Conservation (phyloP, 2,113 vertebrate species). For the Edolisoma coerulescens region DNA sequence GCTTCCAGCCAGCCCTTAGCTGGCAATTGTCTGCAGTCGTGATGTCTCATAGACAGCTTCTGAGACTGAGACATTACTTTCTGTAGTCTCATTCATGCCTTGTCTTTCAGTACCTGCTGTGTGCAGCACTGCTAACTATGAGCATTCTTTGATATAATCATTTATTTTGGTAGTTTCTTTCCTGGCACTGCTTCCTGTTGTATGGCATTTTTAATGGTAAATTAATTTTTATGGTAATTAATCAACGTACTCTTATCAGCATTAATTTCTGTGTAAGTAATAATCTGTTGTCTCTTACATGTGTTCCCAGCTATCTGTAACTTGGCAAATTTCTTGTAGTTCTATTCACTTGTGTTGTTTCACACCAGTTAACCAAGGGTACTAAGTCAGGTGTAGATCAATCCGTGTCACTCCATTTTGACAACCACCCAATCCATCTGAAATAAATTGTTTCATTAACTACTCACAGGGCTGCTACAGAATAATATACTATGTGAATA, state of each 20-base stretch:
- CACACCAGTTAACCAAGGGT: slow-evolving; percentile 34
- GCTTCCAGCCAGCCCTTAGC: not conserved
- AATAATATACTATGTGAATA: not conserved
- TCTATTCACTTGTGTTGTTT: slow-evolving; percentile 36
- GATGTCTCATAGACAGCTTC: not conserved
- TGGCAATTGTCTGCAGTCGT: not conserved
- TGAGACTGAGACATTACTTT: not conserved
- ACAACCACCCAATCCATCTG: not conserved
- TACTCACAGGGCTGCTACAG: slow-evolving; percentile 1
- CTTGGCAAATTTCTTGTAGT: not conserved
- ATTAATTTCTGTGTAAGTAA: not conserved
- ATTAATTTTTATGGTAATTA: not conserved
- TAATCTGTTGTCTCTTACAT: not conserved
- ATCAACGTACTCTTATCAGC: not conserved
- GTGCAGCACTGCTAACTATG: not conserved
- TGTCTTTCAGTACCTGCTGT: not conserved
- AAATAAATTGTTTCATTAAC: slow-evolving; percentile 48
- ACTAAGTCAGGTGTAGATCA: not conserved
- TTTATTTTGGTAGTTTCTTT: slow-evolving; percentile 28
- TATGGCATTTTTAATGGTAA: not conserved
- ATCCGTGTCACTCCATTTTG: slow-evolving; percentile 26
- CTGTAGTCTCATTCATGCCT: not conserved
- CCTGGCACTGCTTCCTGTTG: slow-evolving; percentile 23
- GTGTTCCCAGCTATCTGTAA: slow-evolving; percentile 20
- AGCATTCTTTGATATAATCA: not conserved